These are phyloP conservation scores for Melinaea marsaeus DNA, from an alignment of 2,888 invertebrate species.

Conservation along the genomic window DNA sequence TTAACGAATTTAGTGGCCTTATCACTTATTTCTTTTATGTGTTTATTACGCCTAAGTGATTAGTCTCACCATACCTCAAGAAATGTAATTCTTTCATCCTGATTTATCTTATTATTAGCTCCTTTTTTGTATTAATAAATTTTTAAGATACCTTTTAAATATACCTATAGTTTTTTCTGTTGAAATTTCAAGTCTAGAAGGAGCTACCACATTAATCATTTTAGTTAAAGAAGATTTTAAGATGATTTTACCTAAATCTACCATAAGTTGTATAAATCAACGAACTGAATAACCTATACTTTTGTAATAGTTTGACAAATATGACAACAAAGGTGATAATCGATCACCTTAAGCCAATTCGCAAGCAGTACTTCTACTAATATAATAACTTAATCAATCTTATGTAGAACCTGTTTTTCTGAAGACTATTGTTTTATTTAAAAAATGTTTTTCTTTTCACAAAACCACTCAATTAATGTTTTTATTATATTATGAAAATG, in stretches of 20 bases:
- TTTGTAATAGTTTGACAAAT: conserved; percentile 20
- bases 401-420: conserved; percentile 12
- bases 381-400: conserved; percentile 17
- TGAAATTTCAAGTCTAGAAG: neutral
- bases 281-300: conserved; percentile 29
- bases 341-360: conserved; percentile 34
- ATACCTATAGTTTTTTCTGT: neutral
- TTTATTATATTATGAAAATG: conserved; percentile 24
- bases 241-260: neutral
- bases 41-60: too few species aligned
- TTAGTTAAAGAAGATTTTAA: neutral
- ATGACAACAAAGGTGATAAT: conserved; percentile 32
- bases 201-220: neutral
- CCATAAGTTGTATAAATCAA: conserved; percentile 25
- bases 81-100: too few species aligned
- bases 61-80: too few species aligned
- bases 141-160: neutral
- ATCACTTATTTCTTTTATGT: too few species aligned
- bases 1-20: too few species aligned
- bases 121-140: neutral
- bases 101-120: too few species aligned
- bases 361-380: conserved; percentile 10
- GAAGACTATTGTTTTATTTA: conserved; percentile 23
- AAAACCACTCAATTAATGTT: conserved; percentile 23
- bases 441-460: conserved; percentile 19